phyloP scores from a whole-genome alignment of 2,888 invertebrate species.

The Epinotia brunnichana region DNA sequence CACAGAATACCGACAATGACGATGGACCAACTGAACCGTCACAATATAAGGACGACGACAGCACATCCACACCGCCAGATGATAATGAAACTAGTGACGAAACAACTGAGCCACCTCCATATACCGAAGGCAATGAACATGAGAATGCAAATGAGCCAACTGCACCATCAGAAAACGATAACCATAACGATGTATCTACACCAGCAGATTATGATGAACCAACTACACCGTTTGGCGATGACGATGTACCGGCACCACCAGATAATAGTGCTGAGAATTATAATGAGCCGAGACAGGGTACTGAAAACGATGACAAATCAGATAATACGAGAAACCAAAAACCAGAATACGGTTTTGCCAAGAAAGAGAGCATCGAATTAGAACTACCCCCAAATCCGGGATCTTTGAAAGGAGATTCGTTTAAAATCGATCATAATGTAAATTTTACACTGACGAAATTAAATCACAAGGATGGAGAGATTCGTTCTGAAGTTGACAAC shows the following conservation, averaged over 20 bases:
- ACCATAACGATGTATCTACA: background rate
- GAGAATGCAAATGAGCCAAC: background rate
- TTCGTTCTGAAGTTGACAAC: too few species aligned
- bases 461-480: constrained; percentile 9
- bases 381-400: constrained; percentile 46
- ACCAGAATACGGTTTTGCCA: constrained; percentile 46
- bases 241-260: background rate
- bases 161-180: background rate
- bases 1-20: background rate
- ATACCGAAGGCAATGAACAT: too few species aligned
- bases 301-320: background rate
- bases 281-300: background rate
- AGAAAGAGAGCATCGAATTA: constrained; percentile 51
- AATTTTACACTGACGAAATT: constrained; percentile 23
- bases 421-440: constrained; percentile 38
- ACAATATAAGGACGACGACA: background rate
- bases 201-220: background rate
- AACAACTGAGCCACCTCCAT: too few species aligned
- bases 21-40: background rate
- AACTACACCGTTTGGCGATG: background rate
- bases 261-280: background rate
- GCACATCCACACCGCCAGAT: background rate
- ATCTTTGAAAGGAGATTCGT: constrained; percentile 40
- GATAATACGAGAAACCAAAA: background rate
- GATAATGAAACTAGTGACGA: background rate